Base-by-base conservation (phyloP, 2,797 vertebrate species). In the Hapalemur alaotrensis region DNA sequence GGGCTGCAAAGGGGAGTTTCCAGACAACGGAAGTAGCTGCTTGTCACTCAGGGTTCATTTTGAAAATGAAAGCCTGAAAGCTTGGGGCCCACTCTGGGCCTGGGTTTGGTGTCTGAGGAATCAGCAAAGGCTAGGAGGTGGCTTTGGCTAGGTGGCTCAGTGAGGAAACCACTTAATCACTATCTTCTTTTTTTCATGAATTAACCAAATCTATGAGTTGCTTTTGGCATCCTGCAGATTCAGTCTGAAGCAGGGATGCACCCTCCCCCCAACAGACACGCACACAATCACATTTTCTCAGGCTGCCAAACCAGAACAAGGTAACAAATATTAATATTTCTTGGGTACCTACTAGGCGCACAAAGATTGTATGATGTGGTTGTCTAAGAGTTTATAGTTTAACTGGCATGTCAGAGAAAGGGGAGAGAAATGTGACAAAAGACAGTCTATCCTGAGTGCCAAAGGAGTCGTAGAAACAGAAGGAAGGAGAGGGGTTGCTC, bases 51-150 rank as follows among this genome's bases (percentile, higher is more conserved):
- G 82, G 85, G 73, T 93, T 97, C 93, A 97, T 96, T 97, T 96
- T 91, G 97, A 97, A 98, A 98, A 97, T 92, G 96, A 98, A 98
- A 98, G 94, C 72, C 85, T 82, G 32, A 87, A 90, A 96, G 79
- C 73, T 75, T 89, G 75, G 70, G 59, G 67, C 89, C 96, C 41
- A 54, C 41, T 78, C 80, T 86, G 93, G 61, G 82, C 57, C 72
- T 76, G 48, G 63, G 78, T 43, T 43, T 91, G 72, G 72, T 92
- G 38, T 89, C 84, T 32, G 57, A 79, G 73, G 30, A 79, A 22
- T 79, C 35, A 38, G 59, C 25, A 80, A 54, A 89, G 72, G 76
- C 48, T 76, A 32, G 32, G 43, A 76, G 70, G 54, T 70, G 50
- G 57, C 76, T 96, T 79, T 89, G 35, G 43, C 59, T 54, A 80